A percentile compares a stretch with the other conserved stretches of the same genome.
Evolutionary conservation across 23 tunicate genomes (phyloP).

Genomic region (Clavelina lepadiformis): DNA sequence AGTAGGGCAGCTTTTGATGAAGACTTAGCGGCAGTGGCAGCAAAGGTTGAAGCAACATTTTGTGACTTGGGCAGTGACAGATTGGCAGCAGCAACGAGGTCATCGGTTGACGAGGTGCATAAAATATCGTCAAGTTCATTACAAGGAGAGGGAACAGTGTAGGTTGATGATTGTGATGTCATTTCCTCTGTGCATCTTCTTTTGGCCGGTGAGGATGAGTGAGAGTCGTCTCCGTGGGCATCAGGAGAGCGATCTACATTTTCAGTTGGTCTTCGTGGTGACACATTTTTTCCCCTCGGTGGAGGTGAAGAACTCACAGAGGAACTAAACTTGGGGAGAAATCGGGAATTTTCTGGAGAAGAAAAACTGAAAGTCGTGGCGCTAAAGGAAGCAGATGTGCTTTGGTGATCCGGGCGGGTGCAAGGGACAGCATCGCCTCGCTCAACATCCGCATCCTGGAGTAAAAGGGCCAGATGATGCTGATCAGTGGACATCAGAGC

Average conservation of each 20-base stretch:
- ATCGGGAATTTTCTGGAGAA: too few relatives aligned
- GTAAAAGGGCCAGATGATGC: slow-evolving; percentile 68
- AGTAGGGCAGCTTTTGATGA: too few relatives aligned
- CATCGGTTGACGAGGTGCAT: slow-evolving; percentile 41
- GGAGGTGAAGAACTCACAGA: too few relatives aligned
- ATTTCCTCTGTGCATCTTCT: neutral
- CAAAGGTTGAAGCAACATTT: neutral
- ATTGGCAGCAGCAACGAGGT: slow-evolving; percentile 21
- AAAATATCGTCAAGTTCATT: slow-evolving; percentile 27
- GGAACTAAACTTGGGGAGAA: too few relatives aligned
- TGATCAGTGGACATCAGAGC: slow-evolving; percentile 51
- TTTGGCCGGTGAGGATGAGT: neutral
- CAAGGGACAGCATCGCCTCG: too few relatives aligned
- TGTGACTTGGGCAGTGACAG: neutral
- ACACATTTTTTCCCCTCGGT: too few relatives aligned
- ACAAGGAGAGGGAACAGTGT: slow-evolving; percentile 33
- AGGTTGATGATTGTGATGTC: neutral
- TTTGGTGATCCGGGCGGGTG: too few relatives aligned
- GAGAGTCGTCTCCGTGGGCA: neutral
- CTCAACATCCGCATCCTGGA: too few relatives aligned
- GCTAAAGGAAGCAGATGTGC: too few relatives aligned
- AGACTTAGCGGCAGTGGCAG: too few relatives aligned
- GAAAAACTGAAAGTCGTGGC: too few relatives aligned
- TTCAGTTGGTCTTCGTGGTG: slow-evolving; percentile 3
- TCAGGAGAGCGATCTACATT: neutral